Base-by-base conservation (phyloP, 1,140 invertebrate species). In the Drosophila baimaii region DNA sequence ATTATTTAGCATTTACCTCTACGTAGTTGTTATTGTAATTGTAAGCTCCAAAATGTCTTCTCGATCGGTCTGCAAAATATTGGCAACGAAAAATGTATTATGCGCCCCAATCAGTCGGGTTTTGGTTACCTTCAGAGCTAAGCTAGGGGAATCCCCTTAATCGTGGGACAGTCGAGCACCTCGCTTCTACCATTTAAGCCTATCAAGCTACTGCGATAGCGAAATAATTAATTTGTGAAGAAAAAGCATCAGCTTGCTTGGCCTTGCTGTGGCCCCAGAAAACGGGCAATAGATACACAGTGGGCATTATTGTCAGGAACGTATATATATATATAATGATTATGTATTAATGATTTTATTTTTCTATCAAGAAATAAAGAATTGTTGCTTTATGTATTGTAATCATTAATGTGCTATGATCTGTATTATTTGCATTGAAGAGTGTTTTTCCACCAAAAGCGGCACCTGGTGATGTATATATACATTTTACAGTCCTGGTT, bases 291-390 rank as follows among this genome's bases (percentile, higher is more conserved):
- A 13, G n/a, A 19, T 33, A 13, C 51, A 27, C 51, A 15, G n/a
- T n/a, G 8, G 62, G 35, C 61, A 33, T 52, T 35, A 37, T 25
- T 56, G 49, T 70, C 19, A 51, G 33, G 54, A 44, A 66, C 17
- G 27, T 55, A 37, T 51, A 47, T 61, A 62, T 55, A 46, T 66
- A 29, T 62, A 68, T 77, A 61, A 56, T 61, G 51, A 61, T 70
- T 61, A 55, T 80, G 70, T 68, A 77, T 68, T 64, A 79, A 62
- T 68, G 43, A 75, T 71, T 70, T 63, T 81, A 88, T 76, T 82
- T 86, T 88, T 82, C 54, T 76, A 79, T 65, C 59, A 46, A 76
- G 33, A 76, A 86, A 82, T 75, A 66, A 71, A 58, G 47, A 61
- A 57, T 57, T 71, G 61, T 58, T 71, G 63, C 74, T 62, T 62